phyloP scores from a whole-genome alignment of 2,888 invertebrate genomes.

The Eupithecia abbreviata region DNA sequence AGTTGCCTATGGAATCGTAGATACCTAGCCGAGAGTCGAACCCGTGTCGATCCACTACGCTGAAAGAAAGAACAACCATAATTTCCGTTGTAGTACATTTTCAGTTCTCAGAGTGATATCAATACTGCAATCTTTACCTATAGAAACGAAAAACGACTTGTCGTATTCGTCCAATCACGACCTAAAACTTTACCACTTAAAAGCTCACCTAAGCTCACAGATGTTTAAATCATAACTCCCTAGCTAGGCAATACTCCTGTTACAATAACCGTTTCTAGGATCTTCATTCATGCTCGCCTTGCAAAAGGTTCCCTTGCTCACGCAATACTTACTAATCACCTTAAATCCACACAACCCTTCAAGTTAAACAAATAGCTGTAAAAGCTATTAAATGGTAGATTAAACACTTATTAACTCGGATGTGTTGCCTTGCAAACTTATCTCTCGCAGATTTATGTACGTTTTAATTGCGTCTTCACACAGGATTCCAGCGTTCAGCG shows the following conservation, averaged over 20 bases:
- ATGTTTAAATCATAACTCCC: not conserved
- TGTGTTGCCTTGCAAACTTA: slow-evolving; percentile 62
- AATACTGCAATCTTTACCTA: not conserved
- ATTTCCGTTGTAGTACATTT: not conserved
- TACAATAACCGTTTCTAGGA: not conserved
- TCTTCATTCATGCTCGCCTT: not conserved
- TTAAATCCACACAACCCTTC: slow-evolving; percentile 23
- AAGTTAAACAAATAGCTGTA: slow-evolving; percentile 38
- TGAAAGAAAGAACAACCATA: not conserved
- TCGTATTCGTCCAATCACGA: not conserved
- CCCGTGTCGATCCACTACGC: not conserved
- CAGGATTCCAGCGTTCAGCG: slow-evolving; percentile 65
- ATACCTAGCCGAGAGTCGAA: not conserved
- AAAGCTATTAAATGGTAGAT: slow-evolving; percentile 58
- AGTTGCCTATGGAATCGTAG: not conserved
- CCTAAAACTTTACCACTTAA: not conserved
- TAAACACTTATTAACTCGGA: slow-evolving; percentile 66
- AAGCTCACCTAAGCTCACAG: not conserved
- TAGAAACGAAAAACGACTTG: not conserved
- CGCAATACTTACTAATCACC: slow-evolving; percentile 20
- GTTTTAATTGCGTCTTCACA: slow-evolving; percentile 81
- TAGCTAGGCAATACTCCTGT: not conserved
- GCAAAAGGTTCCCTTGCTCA: slow-evolving; percentile 9
- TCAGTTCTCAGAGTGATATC: not conserved
- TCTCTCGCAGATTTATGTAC: slow-evolving; percentile 73